Evolutionary conservation across 1,140 invertebrate genomes (phyloP).

Genomic region (Coboldia fuscipes): DNA sequence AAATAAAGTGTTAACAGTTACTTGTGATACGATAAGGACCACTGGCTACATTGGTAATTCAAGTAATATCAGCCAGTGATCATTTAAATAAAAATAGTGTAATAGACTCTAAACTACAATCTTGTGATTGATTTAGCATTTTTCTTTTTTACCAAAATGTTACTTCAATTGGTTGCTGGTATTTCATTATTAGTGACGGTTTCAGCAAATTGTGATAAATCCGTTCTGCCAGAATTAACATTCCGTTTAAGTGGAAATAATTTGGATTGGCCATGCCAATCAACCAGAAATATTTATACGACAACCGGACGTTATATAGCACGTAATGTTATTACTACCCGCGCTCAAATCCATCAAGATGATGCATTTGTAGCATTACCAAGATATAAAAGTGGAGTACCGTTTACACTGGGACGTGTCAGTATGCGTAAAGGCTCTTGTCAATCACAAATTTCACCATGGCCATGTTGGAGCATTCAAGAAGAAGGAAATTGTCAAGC

Average conservation of each 20-base stretch:
- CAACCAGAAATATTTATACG: constrained; percentile 32
- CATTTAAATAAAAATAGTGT: too few species aligned
- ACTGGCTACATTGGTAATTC: too few species aligned
- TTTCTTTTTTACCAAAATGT: too few species aligned
- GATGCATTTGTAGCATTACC: constrained; percentile 32
- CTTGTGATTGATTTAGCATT: too few species aligned
- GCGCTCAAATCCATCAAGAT: constrained; percentile 32
- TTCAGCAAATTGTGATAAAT: constrained; percentile 8
- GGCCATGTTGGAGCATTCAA: constrained; percentile 36
- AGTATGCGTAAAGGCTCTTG: constrained; percentile 24
- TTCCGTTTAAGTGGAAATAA: constrained; percentile 25
- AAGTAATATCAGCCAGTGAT: too few species aligned
- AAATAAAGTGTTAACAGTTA: too few species aligned
- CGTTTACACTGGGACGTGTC: constrained; percentile 34
- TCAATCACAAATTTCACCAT: constrained; percentile 25
- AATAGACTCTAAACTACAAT: too few species aligned
- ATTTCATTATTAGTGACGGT: too few species aligned
- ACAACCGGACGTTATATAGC: constrained; percentile 30
- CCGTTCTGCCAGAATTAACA: constrained; percentile 15
- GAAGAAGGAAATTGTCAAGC: constrained; percentile 37
- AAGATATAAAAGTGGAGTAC: constrained; percentile 30
- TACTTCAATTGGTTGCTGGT: too few species aligned
- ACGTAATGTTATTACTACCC: constrained; percentile 33
- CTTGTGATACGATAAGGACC: too few species aligned
- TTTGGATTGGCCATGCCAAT: constrained; percentile 30